Conservation (phyloP, 2,888 invertebrate species). For the Anarsia innoxiella region DNA sequence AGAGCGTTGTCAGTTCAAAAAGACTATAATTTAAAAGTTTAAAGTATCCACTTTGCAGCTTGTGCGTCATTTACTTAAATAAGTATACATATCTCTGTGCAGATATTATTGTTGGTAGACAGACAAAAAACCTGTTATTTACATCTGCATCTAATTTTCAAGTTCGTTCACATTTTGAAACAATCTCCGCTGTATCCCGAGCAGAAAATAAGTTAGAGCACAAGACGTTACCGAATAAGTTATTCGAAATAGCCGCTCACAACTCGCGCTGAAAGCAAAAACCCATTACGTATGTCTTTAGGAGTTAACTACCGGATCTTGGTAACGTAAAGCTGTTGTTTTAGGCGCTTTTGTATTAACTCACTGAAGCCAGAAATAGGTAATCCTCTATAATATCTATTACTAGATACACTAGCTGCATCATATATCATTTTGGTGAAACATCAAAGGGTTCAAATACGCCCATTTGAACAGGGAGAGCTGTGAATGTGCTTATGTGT, state of each 20-base stretch:
- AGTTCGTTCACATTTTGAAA: constrained; percentile 7
- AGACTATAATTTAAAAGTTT: too few species aligned
- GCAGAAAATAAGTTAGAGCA: constrained; percentile 10
- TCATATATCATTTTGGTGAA: constrained; percentile 39
- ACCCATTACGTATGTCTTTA: constrained; percentile 25
- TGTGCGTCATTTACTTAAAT: too few species aligned
- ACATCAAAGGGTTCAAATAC: constrained; percentile 42
- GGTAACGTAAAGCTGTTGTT: constrained; percentile 34
- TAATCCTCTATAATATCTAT: constrained; percentile 25
- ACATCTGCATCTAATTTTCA: constrained; percentile 4
- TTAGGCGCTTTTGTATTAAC: constrained; percentile 29
- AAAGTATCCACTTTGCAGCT: too few species aligned
- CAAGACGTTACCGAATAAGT: constrained; percentile 9
- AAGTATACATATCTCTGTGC: not conserved
- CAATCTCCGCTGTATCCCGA: constrained; percentile 1
- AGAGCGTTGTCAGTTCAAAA: too few species aligned
- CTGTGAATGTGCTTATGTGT: constrained; percentile 24
- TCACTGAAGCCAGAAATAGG: constrained; percentile 31
- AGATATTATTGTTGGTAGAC: not conserved
- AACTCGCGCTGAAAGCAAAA: constrained; percentile 27
- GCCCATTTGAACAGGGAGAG: constrained; percentile 30
- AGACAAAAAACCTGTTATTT: not conserved
- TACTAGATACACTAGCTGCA: constrained; percentile 26
- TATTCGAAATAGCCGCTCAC: constrained; percentile 16
- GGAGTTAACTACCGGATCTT: constrained; percentile 36